Evolutionary conservation across 2,888 invertebrate species (phyloP).

Genomic region (Ormyrus rosae): DNA sequence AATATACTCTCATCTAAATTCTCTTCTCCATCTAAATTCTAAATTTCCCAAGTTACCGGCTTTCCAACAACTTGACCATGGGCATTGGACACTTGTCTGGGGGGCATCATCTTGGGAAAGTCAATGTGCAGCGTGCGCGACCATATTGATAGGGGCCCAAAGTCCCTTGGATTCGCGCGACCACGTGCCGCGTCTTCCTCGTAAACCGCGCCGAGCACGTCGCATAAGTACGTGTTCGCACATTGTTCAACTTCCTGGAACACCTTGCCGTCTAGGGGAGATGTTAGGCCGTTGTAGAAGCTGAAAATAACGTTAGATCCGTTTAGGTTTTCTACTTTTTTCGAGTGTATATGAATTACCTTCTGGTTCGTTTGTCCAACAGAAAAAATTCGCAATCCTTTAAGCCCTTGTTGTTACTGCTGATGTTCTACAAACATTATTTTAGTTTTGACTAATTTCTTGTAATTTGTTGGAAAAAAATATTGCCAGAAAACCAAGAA

Average conservation of each 20-base stretch:
- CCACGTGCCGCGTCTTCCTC: constrained; percentile 1
- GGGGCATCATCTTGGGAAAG: constrained; percentile 32
- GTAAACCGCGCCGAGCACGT: neutral
- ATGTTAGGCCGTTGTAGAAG: constrained; percentile 17
- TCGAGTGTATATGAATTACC: constrained; percentile 9
- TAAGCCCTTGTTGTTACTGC: constrained; percentile 10
- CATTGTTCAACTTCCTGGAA: constrained; percentile 25
- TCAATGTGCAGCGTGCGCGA: neutral
- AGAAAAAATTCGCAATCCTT: constrained; percentile 37
- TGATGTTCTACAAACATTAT: neutral
- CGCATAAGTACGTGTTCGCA: neutral
- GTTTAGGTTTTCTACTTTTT: neutral
- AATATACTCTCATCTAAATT: neutral
- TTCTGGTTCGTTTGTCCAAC: constrained; percentile 6
- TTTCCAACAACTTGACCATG: neutral
- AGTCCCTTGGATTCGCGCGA: neutral
- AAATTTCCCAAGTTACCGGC: neutral
- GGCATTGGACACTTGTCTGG: neutral
- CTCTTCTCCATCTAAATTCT: neutral
- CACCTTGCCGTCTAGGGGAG: neutral
- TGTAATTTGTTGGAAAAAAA: too few species aligned
- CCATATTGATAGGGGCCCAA: constrained; percentile 26
- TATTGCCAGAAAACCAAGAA: too few species aligned
- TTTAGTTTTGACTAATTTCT: too few species aligned
- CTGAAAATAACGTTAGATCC: constrained; percentile 6